Evolutionary conservation across 2,113 vertebrate genomes (phyloP).

Genomic region (Delphinus delphis): DNA sequence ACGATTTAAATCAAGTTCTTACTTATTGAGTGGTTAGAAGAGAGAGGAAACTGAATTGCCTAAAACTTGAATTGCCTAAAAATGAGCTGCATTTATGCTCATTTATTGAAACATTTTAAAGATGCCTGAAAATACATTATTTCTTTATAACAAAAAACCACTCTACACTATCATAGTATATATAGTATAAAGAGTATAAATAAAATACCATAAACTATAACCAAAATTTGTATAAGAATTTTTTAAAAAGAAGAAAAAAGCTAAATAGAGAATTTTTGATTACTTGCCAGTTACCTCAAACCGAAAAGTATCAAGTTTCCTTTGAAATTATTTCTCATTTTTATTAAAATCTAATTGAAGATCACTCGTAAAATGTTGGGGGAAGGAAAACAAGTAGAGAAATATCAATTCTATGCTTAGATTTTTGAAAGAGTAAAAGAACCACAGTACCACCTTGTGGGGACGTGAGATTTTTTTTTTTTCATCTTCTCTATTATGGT

Average conservation of each 20-base stretch:
- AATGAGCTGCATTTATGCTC: background rate
- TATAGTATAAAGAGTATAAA: background rate
- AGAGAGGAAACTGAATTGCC: slow-evolving; percentile 22
- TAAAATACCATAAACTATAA: slow-evolving; percentile 48
- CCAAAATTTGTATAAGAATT: slow-evolving; percentile 52
- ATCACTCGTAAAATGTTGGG: slow-evolving; percentile 67
- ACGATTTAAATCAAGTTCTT: slow-evolving; percentile 31
- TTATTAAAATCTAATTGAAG: slow-evolving; percentile 78
- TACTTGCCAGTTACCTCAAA: slow-evolving; percentile 70
- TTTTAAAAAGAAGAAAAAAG: slow-evolving; percentile 40
- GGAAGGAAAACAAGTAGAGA: slow-evolving; percentile 70
- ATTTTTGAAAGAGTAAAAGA: slow-evolving; percentile 74
- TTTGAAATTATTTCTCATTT: slow-evolving; percentile 76
- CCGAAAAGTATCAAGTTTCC: slow-evolving; percentile 66
- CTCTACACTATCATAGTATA: background rate
- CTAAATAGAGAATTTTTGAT: slow-evolving; percentile 65
- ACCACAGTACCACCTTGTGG: slow-evolving; percentile 88
- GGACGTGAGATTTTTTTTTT: slow-evolving; percentile 37
- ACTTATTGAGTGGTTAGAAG: slow-evolving; percentile 37
- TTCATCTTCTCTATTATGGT: background rate
- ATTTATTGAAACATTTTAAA: slow-evolving; percentile 54
- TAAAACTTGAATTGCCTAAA: slow-evolving; percentile 32
- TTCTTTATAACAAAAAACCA: slow-evolving; percentile 41
- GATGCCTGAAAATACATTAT: slow-evolving; percentile 20
- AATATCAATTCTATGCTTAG: slow-evolving; percentile 36